phyloP scores from a whole-genome alignment of 2,113 vertebrate species.

The Cyprinus carpio region DNA sequence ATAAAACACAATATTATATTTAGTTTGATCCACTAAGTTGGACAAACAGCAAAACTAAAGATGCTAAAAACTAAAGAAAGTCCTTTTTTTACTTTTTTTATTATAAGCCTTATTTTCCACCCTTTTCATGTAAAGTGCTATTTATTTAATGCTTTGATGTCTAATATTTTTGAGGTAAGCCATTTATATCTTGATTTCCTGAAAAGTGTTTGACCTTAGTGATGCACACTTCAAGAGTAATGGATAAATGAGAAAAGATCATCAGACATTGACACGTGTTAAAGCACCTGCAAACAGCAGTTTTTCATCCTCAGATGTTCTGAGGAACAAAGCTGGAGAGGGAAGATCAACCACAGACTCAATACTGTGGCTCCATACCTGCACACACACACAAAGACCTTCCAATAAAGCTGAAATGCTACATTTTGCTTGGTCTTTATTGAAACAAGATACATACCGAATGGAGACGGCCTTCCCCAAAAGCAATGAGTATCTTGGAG shows the following conservation, averaged over 20 bases:
- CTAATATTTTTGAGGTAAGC: too few species aligned
- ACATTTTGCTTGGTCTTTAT: background rate
- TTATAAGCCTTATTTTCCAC: background rate
- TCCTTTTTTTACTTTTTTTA: background rate
- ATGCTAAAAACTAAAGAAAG: too few species aligned
- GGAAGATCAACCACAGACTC: constrained; percentile 69
- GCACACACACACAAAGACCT: constrained; percentile 26
- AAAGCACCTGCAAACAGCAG: constrained; percentile 77
- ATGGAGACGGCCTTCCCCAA: constrained; percentile 69
- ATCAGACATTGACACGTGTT: background rate
- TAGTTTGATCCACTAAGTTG: too few species aligned
- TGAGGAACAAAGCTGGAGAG: constrained; percentile 68
- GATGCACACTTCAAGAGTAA: background rate
- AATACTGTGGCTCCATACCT: constrained; percentile 72
- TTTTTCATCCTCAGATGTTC: constrained; percentile 74
- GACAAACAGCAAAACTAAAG: background rate
- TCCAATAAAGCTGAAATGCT: background rate
- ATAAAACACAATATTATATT: background rate
- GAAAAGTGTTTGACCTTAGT: background rate
- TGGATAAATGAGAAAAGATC: background rate
- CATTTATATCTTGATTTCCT: background rate
- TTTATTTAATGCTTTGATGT: too few species aligned
- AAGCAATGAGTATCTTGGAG: constrained; percentile 70
- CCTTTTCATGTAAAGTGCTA: too few species aligned
- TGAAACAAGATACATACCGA: constrained; percentile 63